phyloP scores from a whole-genome alignment of 2,888 invertebrate species.

The Lamellibrachia columna region DNA sequence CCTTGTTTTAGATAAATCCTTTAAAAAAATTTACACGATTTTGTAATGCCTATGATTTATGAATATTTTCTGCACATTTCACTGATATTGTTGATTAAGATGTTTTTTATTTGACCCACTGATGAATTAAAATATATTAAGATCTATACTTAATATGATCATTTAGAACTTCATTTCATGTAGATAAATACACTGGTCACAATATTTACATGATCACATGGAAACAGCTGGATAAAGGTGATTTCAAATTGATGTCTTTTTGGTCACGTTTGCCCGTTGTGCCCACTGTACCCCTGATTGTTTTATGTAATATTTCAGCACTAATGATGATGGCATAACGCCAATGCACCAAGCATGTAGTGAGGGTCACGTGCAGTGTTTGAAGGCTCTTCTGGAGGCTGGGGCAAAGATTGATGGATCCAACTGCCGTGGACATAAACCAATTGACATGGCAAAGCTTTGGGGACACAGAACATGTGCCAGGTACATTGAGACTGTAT shows the following conservation, averaged over 20 bases:
- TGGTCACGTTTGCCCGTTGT: no score
- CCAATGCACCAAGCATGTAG: slow-evolving; percentile 65
- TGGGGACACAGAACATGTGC: slow-evolving; percentile 66
- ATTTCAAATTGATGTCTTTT: no score
- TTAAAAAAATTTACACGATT: neutral
- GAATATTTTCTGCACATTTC: neutral
- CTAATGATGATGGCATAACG: slow-evolving; percentile 64
- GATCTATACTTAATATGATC: no score
- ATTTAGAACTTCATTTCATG: no score
- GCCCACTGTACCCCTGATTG: neutral
- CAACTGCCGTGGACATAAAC: slow-evolving; percentile 61
- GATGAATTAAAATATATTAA: neutral
- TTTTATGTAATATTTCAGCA: slow-evolving; percentile 44
- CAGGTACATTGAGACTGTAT: slow-evolving; percentile 47
- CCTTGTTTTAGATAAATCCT: no score
- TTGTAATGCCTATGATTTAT: neutral
- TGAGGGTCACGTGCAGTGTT: slow-evolving; percentile 64
- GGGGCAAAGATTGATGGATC: slow-evolving; percentile 57
- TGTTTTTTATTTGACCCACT: slow-evolving; percentile 13
- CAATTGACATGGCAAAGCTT: slow-evolving; percentile 64
- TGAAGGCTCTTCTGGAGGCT: slow-evolving; percentile 58
- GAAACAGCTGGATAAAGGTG: neutral
- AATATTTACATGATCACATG: no score
- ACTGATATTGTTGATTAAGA: neutral
- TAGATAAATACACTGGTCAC: no score